Evolutionary conservation across 2,113 vertebrate genomes (phyloP).

Genomic region (Ramphastos sulfuratus): DNA sequence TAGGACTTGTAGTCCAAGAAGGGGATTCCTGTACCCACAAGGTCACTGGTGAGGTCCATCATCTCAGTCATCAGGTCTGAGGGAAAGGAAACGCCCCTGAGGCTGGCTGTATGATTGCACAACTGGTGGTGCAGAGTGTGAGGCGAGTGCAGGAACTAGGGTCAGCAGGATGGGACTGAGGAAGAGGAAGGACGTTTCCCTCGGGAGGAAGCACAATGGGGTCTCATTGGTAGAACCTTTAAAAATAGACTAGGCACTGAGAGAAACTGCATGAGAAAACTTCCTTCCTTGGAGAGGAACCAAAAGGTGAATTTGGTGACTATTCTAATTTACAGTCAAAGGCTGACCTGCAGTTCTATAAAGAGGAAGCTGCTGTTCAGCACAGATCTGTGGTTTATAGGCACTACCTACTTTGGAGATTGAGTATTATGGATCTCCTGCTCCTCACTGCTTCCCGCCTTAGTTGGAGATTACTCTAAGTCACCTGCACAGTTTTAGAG

Average conservation of each 20-base stretch:
- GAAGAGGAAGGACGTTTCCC: background rate
- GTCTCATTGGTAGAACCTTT: background rate
- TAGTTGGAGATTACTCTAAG: background rate
- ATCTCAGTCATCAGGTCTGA: conserved; percentile 99
- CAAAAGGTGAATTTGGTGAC: background rate
- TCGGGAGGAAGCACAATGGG: background rate
- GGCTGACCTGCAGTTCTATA: background rate
- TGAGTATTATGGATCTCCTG: background rate
- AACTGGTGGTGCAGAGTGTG: background rate
- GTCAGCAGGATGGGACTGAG: background rate
- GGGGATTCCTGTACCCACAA: conserved; percentile 94
- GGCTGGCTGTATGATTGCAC: background rate
- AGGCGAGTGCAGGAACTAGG: background rate
- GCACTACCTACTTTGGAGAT: background rate
- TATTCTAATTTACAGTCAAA: background rate
- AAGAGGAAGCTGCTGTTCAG: background rate
- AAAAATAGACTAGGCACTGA: background rate
- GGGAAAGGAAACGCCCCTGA: background rate
- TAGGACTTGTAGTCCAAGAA: conserved; percentile 97
- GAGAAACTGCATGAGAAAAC: background rate
- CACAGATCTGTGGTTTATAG: background rate
- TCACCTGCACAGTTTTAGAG: background rate
- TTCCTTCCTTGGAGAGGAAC: background rate
- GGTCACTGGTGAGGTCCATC: conserved; percentile 97
- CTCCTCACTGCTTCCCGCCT: background rate